A percentile compares a stretch with the other conserved stretches of the same genome.
Conservation (phyloP, 2,797 vertebrate species). For the Spea hammondii region DNA sequence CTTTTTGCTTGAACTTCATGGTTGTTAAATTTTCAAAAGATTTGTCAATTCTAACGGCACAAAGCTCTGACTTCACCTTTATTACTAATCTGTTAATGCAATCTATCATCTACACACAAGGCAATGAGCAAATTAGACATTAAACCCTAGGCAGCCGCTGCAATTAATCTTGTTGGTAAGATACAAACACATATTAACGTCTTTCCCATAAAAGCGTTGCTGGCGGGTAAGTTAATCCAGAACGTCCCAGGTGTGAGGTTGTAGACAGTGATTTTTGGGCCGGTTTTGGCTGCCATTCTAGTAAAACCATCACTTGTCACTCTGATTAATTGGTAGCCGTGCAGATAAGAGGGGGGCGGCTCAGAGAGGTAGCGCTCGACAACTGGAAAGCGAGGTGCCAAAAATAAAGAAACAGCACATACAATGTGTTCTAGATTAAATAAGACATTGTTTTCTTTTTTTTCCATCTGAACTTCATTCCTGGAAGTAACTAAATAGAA, state of each 20-base stretch:
- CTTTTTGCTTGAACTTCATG: too few species aligned
- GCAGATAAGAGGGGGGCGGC: constrained; percentile 8
- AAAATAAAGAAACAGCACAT: neutral
- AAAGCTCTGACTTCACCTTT: too few species aligned
- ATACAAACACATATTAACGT: neutral
- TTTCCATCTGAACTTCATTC: too few species aligned
- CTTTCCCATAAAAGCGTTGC: neutral
- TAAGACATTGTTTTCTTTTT: neutral
- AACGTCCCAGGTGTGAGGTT: constrained; percentile 1
- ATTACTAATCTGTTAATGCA: too few species aligned
- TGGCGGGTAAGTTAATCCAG: constrained; percentile 11
- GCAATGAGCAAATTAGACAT: constrained; percentile 8
- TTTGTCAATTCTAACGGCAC: too few species aligned
- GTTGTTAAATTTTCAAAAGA: too few species aligned
- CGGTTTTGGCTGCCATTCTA: constrained; percentile 17
- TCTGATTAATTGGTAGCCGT: constrained; percentile 29
- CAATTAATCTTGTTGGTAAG: neutral
- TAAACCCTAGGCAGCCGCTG: neutral
- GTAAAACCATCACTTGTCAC: constrained; percentile 24
- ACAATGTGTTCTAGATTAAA: neutral
- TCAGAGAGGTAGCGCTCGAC: neutral
- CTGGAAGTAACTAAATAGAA: too few species aligned
- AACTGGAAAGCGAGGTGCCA: constrained; percentile 7
- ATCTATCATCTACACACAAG: constrained; percentile 1
- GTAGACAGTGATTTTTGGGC: constrained; percentile 3